Conservation (phyloP, 2,113 vertebrate species). For the Tachysurus fulvidraco region DNA sequence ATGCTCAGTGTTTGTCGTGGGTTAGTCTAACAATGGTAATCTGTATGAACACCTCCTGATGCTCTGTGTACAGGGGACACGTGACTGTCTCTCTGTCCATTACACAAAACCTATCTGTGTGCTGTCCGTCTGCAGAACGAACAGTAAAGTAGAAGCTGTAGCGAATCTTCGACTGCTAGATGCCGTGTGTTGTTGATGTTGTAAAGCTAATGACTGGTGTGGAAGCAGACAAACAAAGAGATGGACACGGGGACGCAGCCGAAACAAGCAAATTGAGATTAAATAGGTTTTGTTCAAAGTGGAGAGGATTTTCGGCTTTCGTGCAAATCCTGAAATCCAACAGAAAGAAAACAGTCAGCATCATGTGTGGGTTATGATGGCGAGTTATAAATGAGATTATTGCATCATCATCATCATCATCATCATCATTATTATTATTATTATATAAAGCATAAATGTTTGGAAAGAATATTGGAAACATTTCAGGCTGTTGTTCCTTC, state of each 20-base stretch:
- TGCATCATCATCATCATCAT: too few species aligned
- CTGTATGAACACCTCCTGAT: constrained; percentile 38
- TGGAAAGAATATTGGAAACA: background rate
- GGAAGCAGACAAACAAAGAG: background rate
- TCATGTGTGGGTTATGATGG: background rate
- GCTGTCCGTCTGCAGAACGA: background rate
- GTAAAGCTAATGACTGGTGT: background rate
- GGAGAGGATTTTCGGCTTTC: constrained; percentile 41
- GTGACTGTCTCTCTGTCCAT: background rate
- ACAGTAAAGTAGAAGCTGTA: background rate
- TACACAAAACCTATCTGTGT: background rate
- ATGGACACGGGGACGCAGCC: constrained; percentile 8
- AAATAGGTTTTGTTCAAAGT: constrained; percentile 39
- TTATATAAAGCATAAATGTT: too few species aligned
- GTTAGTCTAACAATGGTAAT: constrained; percentile 21
- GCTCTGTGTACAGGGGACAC: background rate
- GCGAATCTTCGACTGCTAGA: background rate
- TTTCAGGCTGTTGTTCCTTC: background rate
- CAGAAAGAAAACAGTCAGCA: background rate
- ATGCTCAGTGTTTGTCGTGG: background rate
- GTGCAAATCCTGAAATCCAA: constrained; percentile 7
- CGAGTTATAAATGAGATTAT: background rate
- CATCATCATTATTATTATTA: too few species aligned
- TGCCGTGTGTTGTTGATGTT: background rate
- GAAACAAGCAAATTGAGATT: constrained; percentile 44